A percentile compares a stretch with the other conserved stretches of the same genome.
phyloP scores from a whole-genome alignment of 2,113 vertebrate species.

The Puma concolor region DNA sequence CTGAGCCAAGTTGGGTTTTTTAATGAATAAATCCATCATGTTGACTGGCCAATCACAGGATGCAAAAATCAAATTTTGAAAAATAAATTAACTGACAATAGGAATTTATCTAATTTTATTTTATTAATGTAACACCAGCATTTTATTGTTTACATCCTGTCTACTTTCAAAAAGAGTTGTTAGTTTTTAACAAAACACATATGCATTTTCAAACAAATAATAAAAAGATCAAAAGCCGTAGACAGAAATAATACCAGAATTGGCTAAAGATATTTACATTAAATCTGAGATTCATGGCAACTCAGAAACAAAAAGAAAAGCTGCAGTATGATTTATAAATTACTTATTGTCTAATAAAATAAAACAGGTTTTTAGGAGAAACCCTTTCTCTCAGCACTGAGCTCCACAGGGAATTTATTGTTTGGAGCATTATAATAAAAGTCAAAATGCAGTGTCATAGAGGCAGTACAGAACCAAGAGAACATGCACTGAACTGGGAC shows the following conservation, averaged over 20 bases:
- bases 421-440: not conserved
- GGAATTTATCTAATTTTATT: conserved; percentile 14
- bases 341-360: conserved; percentile 40
- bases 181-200: conserved; percentile 43
- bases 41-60: not conserved
- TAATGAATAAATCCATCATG: not conserved
- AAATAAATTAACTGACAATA: not conserved
- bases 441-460: not conserved
- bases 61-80: conserved; percentile 28
- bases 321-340: conserved; percentile 25
- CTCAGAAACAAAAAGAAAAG: not conserved
- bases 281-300: not conserved
- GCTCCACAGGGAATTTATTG: not conserved
- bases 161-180: not conserved
- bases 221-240: conserved; percentile 44
- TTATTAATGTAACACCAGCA: not conserved
- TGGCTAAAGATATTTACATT: conserved; percentile 13
- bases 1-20: not conserved
- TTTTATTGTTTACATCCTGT: not conserved
- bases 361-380: conserved; percentile 1
- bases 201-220: conserved; percentile 13
- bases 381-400: conserved; percentile 9
- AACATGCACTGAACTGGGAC: not conserved
- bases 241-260: not conserved
- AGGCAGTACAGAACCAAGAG: not conserved